Percentiles rank a stretch among this genome's conserved stretches.
Evolutionary conservation across 1,140 invertebrate genomes (phyloP).

Genomic region (Helicorthomorpha holstii): DNA sequence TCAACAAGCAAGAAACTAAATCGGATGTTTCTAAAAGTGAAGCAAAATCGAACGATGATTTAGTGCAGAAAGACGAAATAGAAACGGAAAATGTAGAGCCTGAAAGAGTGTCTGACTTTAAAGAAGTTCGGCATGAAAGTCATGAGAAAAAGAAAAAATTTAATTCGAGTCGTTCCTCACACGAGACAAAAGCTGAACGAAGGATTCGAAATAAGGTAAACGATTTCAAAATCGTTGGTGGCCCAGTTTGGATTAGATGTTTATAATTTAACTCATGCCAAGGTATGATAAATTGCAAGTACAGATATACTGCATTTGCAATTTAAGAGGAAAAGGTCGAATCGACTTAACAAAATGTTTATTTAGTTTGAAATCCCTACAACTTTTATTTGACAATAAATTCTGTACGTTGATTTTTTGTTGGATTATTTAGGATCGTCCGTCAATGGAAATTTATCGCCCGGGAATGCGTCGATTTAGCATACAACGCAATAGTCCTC

Average conservation of each 20-base stretch:
- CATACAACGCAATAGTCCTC: conserved; percentile 33
- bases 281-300: too few species aligned
- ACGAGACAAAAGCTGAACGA: conserved; percentile 1
- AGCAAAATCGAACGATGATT: conserved; percentile 1
- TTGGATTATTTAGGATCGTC: conserved; percentile 51
- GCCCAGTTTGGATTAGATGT: too few species aligned
- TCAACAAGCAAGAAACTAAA: too few species aligned
- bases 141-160: conserved; percentile 2
- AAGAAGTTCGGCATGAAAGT: conserved; percentile 6
- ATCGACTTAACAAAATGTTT: too few species aligned
- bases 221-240: not conserved
- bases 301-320: too few species aligned
- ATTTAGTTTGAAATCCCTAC: too few species aligned
- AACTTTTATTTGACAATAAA: too few species aligned
- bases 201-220: conserved; percentile 2
- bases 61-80: conserved; percentile 1
- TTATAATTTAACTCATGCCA: too few species aligned
- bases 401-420: too few species aligned
- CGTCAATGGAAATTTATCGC: conserved; percentile 49
- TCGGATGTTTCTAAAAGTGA: too few species aligned
- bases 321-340: too few species aligned
- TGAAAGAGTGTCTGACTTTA: conserved; percentile 1
- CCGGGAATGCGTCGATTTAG: conserved; percentile 54
- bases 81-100: conserved; percentile 6
- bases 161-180: not conserved